Conservation (phyloP, 2,797 vertebrate genomes). For the Momotus momota region DNA sequence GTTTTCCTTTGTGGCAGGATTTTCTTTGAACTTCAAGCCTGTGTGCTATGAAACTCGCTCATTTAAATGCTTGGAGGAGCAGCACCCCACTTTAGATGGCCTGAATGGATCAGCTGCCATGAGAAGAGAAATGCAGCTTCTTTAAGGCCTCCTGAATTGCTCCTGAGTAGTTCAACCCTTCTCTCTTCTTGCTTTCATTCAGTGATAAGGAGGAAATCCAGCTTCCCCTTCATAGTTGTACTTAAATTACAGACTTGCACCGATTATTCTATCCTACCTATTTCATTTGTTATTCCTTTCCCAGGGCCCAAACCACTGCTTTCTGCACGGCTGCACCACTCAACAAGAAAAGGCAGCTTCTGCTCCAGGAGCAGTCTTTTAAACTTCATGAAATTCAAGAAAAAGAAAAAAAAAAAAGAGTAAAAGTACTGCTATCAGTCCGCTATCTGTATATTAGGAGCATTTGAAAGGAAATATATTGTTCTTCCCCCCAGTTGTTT, state of each 20-base stretch:
- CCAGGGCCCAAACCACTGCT: not conserved
- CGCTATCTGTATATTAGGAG: not conserved
- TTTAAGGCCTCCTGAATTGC: not conserved
- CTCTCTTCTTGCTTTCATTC: not conserved
- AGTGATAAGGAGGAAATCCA: not conserved
- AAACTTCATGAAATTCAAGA: not conserved
- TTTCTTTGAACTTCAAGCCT: not conserved
- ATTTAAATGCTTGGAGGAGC: not conserved
- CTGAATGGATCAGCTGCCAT: not conserved
- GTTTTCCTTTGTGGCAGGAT: not conserved
- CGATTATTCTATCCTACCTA: accelerated
- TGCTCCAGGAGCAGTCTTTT: not conserved
- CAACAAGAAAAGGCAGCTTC: not conserved
- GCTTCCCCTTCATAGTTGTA: not conserved
- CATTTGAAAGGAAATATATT: not conserved
- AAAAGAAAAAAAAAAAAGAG: not conserved
- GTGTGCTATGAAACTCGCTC: not conserved
- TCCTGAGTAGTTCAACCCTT: accelerated
- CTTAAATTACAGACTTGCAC: not conserved
- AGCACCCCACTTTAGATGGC: not conserved
- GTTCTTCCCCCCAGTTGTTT: not conserved
- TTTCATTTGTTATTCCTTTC: not conserved
- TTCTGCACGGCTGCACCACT: not conserved
- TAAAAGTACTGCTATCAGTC: not conserved
- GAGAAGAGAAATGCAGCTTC: not conserved